Base-by-base conservation (phyloP, 2,797 vertebrate species). In the Mastacembelus armatus region DNA sequence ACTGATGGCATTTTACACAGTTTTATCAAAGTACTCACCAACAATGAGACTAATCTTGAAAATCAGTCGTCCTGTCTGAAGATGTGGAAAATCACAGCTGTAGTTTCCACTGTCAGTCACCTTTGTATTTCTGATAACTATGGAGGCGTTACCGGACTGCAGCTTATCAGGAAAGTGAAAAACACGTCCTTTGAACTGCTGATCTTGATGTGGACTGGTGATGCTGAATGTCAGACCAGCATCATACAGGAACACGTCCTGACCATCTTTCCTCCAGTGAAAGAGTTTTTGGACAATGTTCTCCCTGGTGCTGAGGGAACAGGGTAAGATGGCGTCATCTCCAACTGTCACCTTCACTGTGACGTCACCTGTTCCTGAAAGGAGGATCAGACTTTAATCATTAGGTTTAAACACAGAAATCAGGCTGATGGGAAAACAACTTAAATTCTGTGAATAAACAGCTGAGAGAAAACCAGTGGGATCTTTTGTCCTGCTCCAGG, bases 221-320 rank as follows among this genome's bases (percentile, higher is more conserved):
- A 32, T 39, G 2, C 18, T 43, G 18, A 24, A 52, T 12, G 24
- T 2, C 1, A 0, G 0, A 1, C 29, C 36, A 0, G 0, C 10
- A 21, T 22, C 1, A 3, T 39, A 67, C 8, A 36, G 0, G 21
- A 56, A 74, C 11, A 74, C 38, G 2, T 15, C 4, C 35, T 0
- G n/a, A 1, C 1, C 15, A 10, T 49, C 11, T 7, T 10, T 55
- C n/a, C n/a, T n/a, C n/a, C n/a, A n/a, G n/a, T n/a, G n/a, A n/a
- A n/a, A n/a, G n/a, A n/a, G n/a, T n/a, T 0, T 6, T 38, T 63
- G 0, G 1, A 0, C 0, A 2, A 11, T 10, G 0, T 7, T 7
- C 12, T 0, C 1, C 10, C 1, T 27, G 1, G 7, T n/a, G 21
- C 0, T 0, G 7, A 21, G 0, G 5, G 35, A 54, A 12, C 70